Conservation (phyloP, 1,140 invertebrate species). For the Heliothis subflexa region DNA sequence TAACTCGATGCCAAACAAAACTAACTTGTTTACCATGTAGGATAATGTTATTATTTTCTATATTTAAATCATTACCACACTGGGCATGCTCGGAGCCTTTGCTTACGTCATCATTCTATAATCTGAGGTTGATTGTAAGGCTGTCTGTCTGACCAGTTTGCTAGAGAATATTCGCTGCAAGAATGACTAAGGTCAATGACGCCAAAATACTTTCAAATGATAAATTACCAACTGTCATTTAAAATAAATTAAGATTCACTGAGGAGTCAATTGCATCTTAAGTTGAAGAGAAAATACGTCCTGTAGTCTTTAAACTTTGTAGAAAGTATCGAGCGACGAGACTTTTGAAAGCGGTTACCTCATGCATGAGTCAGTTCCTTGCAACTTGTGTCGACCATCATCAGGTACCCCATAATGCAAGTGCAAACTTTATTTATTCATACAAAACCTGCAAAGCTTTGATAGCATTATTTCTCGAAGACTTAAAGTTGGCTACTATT, state of each 20-base stretch:
- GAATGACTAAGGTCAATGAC: conserved; percentile 6
- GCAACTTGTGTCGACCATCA: not conserved
- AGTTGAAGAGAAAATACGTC: not conserved
- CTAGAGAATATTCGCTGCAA: not conserved
- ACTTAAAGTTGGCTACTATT: too few species aligned
- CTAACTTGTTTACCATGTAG: conserved; percentile 14
- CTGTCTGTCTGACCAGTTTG: not conserved
- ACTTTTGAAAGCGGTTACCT: not conserved
- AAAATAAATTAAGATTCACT: not conserved
- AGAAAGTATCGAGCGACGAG: not conserved
- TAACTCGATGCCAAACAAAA: not conserved
- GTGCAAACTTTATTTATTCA: not conserved
- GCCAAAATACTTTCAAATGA: not conserved
- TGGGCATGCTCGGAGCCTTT: conserved; percentile 6
- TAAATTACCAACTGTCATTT: not conserved
- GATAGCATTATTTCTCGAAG: not conserved
- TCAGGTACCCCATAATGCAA: not conserved
- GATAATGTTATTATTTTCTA: conserved; percentile 16
- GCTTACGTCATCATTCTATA: conserved; percentile 8
- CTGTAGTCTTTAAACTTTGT: not conserved
- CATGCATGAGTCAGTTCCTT: not conserved
- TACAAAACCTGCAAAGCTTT: not conserved
- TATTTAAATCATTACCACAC: conserved; percentile 22
- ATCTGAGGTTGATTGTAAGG: conserved; percentile 1
- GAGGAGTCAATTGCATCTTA: not conserved